Conservation (phyloP, 2,113 vertebrate species). For the Drymodes brunneopygia region DNA sequence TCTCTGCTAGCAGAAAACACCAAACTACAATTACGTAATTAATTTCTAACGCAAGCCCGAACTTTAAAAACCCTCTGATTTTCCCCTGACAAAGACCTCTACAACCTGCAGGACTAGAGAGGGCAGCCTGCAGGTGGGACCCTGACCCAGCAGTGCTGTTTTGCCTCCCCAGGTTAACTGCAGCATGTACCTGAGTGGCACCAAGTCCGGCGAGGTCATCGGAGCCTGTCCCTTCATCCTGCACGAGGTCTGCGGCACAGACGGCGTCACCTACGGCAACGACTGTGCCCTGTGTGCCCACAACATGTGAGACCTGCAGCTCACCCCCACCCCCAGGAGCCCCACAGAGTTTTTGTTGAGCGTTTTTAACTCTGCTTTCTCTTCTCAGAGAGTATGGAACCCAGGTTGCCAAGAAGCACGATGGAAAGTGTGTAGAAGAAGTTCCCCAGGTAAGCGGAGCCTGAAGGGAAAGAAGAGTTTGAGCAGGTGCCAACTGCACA, state of each 20-base stretch:
- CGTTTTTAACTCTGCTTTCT: not conserved
- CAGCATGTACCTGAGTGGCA: not conserved
- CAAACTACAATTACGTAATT: not conserved
- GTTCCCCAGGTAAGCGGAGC: not conserved
- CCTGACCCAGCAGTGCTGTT: not conserved
- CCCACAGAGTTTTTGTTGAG: accelerated
- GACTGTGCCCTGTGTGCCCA: conserved; percentile 41
- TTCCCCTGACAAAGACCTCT: not conserved
- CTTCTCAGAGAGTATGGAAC: not conserved
- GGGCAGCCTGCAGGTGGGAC: not conserved
- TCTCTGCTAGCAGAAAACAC: not conserved
- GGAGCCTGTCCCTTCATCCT: not conserved
- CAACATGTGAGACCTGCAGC: conserved; percentile 16
- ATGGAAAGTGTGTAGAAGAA: not conserved
- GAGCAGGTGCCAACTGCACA: not conserved
- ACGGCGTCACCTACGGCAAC: not conserved
- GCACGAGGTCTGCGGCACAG: conserved; percentile 12
- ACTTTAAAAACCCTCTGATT: not conserved
- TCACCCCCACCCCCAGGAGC: not conserved
- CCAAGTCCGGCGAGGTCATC: not conserved
- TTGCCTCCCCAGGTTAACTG: conserved; percentile 4
- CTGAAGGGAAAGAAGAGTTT: not conserved
- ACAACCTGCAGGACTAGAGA: not conserved
- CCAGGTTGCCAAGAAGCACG: conserved; percentile 15
- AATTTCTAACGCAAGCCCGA: not conserved